Evolutionary conservation across 2,888 invertebrate species (phyloP).

Genomic region (Drosophila algonquin): DNA sequence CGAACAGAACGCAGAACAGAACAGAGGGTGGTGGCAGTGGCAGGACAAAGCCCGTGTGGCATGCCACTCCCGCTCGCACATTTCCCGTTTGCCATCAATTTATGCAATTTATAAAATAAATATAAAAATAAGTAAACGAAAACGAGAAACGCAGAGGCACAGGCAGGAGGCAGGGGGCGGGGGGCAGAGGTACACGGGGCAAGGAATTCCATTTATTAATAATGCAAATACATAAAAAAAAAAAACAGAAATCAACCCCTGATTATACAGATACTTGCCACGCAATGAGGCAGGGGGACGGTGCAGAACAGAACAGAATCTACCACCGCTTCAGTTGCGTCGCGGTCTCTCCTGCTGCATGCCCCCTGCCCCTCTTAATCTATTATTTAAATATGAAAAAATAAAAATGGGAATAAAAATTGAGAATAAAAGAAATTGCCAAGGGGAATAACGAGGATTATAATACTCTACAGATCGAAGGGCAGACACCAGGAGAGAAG

Average conservation of each 20-base stretch:
- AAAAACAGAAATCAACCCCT: conserved; percentile 80
- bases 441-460: conserved; percentile 18
- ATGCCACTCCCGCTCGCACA: conserved; percentile 42
- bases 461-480: conserved; percentile 42
- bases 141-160: conserved; percentile 31
- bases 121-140: conserved; percentile 61
- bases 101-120: conserved; percentile 80
- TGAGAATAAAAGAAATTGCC: conserved; percentile 34
- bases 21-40: background rate
- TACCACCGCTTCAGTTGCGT: conserved; percentile 44
- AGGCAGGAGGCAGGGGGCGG: conserved; percentile 8
- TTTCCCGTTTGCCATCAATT: conserved; percentile 62
- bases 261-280: conserved; percentile 74
- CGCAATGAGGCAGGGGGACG: conserved; percentile 3
- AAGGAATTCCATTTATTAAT: conserved; percentile 74
- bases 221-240: conserved; percentile 80
- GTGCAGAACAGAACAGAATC: conserved; percentile 13
- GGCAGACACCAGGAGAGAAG: background rate
- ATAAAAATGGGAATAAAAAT: conserved; percentile 58
- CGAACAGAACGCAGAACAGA: conserved; percentile 9
- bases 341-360: conserved; percentile 39
- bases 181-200: conserved; percentile 57
- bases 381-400: conserved; percentile 79
- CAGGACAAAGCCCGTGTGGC: conserved; percentile 28
- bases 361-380: conserved; percentile 62